These are phyloP conservation scores for Drosophila busckii DNA, from an alignment of 1,140 invertebrate species.

Conservation along the genomic window DNA sequence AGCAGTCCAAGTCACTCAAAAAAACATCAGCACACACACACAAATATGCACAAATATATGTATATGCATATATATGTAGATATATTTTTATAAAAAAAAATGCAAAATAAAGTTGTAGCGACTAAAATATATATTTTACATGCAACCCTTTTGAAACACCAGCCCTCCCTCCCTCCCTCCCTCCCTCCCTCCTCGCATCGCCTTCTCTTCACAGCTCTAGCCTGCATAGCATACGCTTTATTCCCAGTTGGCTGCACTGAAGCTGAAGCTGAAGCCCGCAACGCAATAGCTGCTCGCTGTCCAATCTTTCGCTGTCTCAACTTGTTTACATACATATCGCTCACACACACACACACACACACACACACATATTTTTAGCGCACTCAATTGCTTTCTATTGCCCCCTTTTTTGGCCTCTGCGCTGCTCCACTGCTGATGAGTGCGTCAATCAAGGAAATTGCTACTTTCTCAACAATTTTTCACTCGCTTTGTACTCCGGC, in stretches of 20 bases:
- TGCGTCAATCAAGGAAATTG: conserved; percentile 75
- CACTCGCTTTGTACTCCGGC: conserved; percentile 50
- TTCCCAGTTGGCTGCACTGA: conserved; percentile 19
- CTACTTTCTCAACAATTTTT: conserved; percentile 72
- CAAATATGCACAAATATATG: not conserved
- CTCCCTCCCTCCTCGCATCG: not conserved
- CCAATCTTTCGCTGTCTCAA: conserved; percentile 13
- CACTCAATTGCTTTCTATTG: not conserved
- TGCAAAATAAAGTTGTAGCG: conserved; percentile 52
- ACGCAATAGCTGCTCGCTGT: conserved; percentile 9
- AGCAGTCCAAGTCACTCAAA: conserved; percentile 45
- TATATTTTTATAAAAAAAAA: conserved; percentile 38
- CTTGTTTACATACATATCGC: conserved; percentile 7
- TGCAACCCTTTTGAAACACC: conserved; percentile 20
- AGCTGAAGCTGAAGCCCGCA: conserved; percentile 19
- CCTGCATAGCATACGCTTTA: too few species aligned
- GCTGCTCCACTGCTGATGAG: conserved; percentile 40
- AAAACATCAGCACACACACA: conserved; percentile 4
- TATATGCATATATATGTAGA: conserved; percentile 6
- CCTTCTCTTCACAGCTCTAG: not conserved
- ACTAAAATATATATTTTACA: too few species aligned
- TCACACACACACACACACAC: not conserved
- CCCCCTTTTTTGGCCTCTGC: not conserved
- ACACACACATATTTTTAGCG: not conserved
- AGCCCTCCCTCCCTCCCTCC: not conserved